Evolutionary conservation across 2,113 vertebrate genomes (phyloP).

Genomic region (Naja naja): DNA sequence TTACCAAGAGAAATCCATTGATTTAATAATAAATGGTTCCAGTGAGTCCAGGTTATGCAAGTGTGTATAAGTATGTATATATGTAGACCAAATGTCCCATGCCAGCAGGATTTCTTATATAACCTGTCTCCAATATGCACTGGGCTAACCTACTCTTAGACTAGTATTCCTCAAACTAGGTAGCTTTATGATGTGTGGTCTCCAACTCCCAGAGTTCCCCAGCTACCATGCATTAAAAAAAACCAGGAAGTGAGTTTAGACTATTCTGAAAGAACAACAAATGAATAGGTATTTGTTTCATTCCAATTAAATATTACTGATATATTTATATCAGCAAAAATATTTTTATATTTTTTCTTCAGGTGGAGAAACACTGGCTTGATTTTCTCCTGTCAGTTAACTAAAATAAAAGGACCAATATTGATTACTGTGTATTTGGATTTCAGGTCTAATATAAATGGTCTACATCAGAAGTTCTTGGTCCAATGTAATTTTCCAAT

Average conservation of each 20-base stretch:
- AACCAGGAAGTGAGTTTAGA: no score
- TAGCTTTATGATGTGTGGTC: neutral
- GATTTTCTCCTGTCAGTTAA: neutral
- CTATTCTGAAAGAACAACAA: neutral
- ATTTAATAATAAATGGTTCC: neutral
- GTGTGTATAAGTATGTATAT: neutral
- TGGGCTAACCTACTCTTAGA: neutral
- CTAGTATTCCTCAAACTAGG: neutral
- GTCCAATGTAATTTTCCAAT: neutral
- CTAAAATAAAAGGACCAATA: neutral
- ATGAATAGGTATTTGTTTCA: neutral
- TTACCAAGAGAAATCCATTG: neutral
- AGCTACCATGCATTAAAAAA: neutral
- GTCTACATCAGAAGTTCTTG: neutral
- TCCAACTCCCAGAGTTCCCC: neutral
- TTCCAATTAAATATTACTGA: neutral
- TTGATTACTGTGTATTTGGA: neutral
- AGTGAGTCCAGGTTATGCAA: neutral
- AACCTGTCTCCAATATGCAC: neutral
- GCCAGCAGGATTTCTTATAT: neutral
- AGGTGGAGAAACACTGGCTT: neutral
- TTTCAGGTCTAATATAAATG: neutral
- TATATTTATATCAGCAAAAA: neutral
- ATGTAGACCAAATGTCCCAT: neutral
- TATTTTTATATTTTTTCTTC: neutral